Percentiles rank a stretch among this genome's conserved stretches.
These are phyloP conservation scores for Phalanger gymnotis DNA, from an alignment of 2,797 vertebrate genomes.

Conservation along the genomic window DNA sequence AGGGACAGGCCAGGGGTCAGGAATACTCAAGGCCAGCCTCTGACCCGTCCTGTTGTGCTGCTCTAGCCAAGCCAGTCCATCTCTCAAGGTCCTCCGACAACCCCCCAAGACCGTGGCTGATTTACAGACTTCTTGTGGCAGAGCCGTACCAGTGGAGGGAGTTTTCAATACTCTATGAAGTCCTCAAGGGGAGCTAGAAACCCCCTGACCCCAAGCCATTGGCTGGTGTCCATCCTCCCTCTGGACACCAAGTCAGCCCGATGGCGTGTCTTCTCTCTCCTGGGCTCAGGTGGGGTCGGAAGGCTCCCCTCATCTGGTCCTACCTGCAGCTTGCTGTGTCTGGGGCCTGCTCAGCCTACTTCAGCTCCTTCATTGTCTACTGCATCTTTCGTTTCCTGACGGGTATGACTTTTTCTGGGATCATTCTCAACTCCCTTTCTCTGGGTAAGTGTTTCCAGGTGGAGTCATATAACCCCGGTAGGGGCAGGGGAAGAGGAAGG, in stretches of 20 bases:
- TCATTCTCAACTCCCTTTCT: constrained; percentile 89
- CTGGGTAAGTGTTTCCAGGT: constrained; percentile 85
- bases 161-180: background rate
- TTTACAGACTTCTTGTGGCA: background rate
- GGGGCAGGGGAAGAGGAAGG: background rate
- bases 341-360: constrained; percentile 87
- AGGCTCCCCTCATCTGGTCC: constrained; percentile 85
- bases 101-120: background rate
- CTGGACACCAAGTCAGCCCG: background rate
- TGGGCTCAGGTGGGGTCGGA: constrained; percentile 88
- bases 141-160: background rate
- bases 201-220: background rate
- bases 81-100: background rate
- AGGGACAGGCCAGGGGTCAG: background rate
- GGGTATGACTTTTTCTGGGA: constrained; percentile 90
- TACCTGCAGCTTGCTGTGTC: constrained; percentile 88
- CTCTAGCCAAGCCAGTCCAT: background rate
- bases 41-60: background rate
- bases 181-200: background rate
- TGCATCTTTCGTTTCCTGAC: constrained; percentile 88
- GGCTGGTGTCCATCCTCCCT: background rate
- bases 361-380: constrained; percentile 86
- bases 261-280: background rate
- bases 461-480: no score
- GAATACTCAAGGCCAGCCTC: background rate